Base-by-base conservation (phyloP, 2,797 vertebrate genomes). In the Chelonia mydas region DNA sequence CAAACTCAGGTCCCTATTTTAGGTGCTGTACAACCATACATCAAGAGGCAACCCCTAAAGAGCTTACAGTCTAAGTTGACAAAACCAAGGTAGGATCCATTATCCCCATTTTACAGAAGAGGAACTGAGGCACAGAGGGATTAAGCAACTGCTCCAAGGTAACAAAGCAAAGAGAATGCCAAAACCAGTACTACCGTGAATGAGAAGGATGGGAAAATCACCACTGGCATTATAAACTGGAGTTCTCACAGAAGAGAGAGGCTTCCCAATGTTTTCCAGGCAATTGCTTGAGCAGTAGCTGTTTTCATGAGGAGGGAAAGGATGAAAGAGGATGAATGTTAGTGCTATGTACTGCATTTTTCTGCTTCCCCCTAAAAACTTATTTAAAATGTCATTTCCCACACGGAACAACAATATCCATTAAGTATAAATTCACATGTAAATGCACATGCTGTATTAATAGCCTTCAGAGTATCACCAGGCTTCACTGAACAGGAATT, bases 221-320 rank as follows among this genome's bases (percentile, higher is more conserved):
- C 0, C 2, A 55, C 2, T 81, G 6, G 53, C 1, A 83, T 21
- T 5, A 78, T 74, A 37, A 90, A 47, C 5, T 50, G 45, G 6
- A 41, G 0, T 0, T 10, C 83, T 65, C 2, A 12, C 57, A 17
- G 0, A 23, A 15, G 47, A 37, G 31, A 80, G 50, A 2, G 0
- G 0, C 0, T 57, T 78, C 1, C 7, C 7, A 41, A 1, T 0
- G 59, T 94, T 80, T 83, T 37, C n/a, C 33, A n/a, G 50, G 4
- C 1, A 51, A 10, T 27, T 45, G 3, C 11, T 77, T 78, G 47
- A 82, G 47, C 4, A 5, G 1, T 57, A 49, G 33, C 76, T 1
- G 41, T 77, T 91, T 37, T 8, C 81, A 11, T 16, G 23, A 41
- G 85, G 68, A 25, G 57, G 19, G 41, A 83, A 83, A 76, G 10